phyloP scores from a whole-genome alignment of 2,888 invertebrate genomes.

The Eustalomyia histrio region DNA sequence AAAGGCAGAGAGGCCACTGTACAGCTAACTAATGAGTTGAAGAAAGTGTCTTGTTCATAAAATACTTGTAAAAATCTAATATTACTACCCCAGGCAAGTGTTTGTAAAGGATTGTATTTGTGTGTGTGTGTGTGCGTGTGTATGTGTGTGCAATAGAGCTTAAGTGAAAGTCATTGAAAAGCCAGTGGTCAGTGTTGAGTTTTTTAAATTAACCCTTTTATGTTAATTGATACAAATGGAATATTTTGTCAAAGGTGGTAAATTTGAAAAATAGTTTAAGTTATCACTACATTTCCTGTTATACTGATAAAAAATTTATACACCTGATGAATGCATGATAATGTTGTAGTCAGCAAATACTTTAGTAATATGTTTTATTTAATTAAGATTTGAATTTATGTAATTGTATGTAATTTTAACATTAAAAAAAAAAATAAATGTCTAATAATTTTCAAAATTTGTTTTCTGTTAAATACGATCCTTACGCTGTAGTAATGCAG shows the following conservation, averaged over 20 bases:
- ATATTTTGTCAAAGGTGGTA: conserved; percentile 64
- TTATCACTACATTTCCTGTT: background rate
- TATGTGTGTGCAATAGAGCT: conserved; percentile 37
- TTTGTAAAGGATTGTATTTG: conserved; percentile 9
- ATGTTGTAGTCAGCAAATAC: background rate
- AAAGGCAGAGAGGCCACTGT: conserved; percentile 23
- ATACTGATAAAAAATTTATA: background rate
- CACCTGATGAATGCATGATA: background rate
- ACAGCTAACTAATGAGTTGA: conserved; percentile 54
- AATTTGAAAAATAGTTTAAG: background rate
- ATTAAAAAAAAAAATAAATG: too few relatives aligned
- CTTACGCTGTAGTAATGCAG: too few relatives aligned
- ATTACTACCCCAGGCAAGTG: conserved; percentile 9
- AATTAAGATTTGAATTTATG: background rate
- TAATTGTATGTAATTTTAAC: too few relatives aligned
- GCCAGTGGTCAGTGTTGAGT: conserved; percentile 69
- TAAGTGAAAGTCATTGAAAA: conserved; percentile 56
- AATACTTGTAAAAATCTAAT: background rate
- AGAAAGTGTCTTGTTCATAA: conserved; percentile 20
- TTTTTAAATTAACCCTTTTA: conserved; percentile 78
- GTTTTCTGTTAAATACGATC: too few relatives aligned
- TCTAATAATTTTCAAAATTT: too few relatives aligned
- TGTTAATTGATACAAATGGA: conserved; percentile 80
- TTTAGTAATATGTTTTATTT: background rate
- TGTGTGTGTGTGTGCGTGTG: conserved; percentile 24